A percentile compares a stretch with the other conserved stretches of the same genome.
These are phyloP conservation scores for Agrilus mali DNA, from an alignment of 2,888 invertebrate species.

Conservation along the genomic window DNA sequence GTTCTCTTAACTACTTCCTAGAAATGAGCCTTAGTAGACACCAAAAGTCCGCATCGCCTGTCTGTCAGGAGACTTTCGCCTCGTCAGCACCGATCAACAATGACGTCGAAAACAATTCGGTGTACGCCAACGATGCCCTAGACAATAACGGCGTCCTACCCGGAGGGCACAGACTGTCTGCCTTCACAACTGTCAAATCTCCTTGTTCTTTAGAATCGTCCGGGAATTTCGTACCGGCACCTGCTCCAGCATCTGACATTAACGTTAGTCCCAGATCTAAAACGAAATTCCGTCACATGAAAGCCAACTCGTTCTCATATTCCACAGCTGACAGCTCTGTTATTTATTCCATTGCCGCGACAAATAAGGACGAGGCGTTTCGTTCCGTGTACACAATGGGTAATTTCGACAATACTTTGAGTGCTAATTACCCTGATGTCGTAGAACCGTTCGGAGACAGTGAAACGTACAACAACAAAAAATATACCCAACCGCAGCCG, in stretches of 20 bases:
- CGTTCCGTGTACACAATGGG: constrained; percentile 64
- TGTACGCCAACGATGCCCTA: constrained; percentile 12
- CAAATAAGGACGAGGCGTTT: constrained; percentile 55
- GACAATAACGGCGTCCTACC: constrained; percentile 27
- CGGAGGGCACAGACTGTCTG: constrained; percentile 40
- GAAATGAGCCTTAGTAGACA: constrained; percentile 11
- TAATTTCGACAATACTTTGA: constrained; percentile 48
- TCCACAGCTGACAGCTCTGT: constrained; percentile 44
- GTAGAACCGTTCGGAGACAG: constrained; percentile 46
- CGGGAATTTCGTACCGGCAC: constrained; percentile 40
- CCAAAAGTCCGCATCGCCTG: constrained; percentile 5
- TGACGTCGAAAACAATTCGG: constrained; percentile 4
- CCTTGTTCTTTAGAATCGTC: constrained; percentile 36
- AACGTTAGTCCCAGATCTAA: constrained; percentile 40
- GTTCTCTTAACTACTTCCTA: constrained; percentile 18
- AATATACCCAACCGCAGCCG: constrained; percentile 42
- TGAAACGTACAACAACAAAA: constrained; percentile 33
- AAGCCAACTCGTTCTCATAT: constrained; percentile 28
- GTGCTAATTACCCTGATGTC: constrained; percentile 53
- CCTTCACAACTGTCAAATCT: constrained; percentile 41
- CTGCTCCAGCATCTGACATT: constrained; percentile 38
- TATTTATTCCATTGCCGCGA: constrained; percentile 64
- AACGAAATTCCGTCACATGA: constrained; percentile 26
- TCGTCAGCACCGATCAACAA: constrained; percentile 6
- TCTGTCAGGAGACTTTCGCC: constrained; percentile 5